Conservation (phyloP, 2,113 vertebrate genomes). For the Megaptera novaeangliae region DNA sequence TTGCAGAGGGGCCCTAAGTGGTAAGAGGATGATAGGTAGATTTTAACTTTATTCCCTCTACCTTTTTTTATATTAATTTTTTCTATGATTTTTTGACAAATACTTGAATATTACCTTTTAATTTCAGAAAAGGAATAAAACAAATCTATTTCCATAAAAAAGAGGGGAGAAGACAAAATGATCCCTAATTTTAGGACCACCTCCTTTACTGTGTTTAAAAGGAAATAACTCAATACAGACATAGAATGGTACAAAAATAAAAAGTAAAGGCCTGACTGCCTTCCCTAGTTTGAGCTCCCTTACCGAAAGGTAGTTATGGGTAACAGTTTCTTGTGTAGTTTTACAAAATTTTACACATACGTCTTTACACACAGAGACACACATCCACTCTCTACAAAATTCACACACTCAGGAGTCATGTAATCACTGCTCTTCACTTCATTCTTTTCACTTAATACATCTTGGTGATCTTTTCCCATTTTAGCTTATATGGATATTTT, state of each 20-base stretch:
- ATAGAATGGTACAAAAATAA: neutral
- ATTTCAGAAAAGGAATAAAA: neutral
- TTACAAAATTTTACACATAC: neutral
- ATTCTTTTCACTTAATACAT: neutral
- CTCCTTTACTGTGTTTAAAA: neutral
- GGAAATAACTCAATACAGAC: neutral
- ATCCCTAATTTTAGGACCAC: neutral
- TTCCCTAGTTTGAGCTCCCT: neutral
- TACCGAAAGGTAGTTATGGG: no score
- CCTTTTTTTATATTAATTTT: neutral
- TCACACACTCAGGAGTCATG: rapidly evolving
- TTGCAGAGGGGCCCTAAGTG: neutral
- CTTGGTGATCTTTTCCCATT: neutral
- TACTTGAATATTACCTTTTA: neutral
- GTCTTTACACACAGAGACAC: neutral
- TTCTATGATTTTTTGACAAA: neutral
- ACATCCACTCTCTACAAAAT: rapidly evolving
- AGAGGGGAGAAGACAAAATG: neutral
- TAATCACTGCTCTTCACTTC: neutral
- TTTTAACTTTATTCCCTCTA: neutral
- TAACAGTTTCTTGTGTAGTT: neutral
- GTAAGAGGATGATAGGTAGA: neutral
- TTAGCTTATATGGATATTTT: neutral
- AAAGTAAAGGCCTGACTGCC: neutral
- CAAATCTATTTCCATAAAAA: neutral